Base-by-base conservation (phyloP, 2,888 invertebrate species). In the Phortica okadai region DNA sequence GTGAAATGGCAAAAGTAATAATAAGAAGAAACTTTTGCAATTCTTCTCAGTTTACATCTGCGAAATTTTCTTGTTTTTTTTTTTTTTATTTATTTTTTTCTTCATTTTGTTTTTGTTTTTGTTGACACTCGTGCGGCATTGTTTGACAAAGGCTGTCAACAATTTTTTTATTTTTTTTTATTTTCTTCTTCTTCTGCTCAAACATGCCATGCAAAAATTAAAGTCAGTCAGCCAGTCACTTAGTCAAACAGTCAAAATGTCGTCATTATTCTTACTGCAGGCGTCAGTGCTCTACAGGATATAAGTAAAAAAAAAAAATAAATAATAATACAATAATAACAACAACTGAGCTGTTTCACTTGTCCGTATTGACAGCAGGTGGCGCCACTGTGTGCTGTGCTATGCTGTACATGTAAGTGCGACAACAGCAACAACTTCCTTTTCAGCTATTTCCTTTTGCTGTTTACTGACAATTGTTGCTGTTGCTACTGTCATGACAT, bases 331-430 rank as follows among this genome's bases (percentile, higher is more conserved):
- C 45, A 45, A 50, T 2, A 50, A 50, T 2, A 50, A 50, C 50
- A 50, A 50, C 50, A 50, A 50, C 62, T 62, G 62, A 62, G 25
- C 21, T 11, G 62, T 21, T 4, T 62, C 62, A 62, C 62, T 62
- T 62, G 62, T 62, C 25, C 21, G 21, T 62, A 62, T 16, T 62
- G 42, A 66, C 66, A 41, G 66, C 66, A 66, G 66, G 66, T 66
- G 66, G 42, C 66, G 62, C 21, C 25, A 10, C 56, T 16, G 56
- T 16, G 56, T 16, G 16, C n/a, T 16, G 56, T 56, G n/a, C 6
- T n/a, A 56, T n/a, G n/a, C 56, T 56, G 56, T 16, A 56, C 14
- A 16, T 16, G 21, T 62, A 62, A 62, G n/a, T 16, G 10, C 25
- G 21, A 62, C 62, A 62, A 62, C 58, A 59, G n/a, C 58, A 59